Evolutionary conservation across 2,113 vertebrate species (phyloP).

Genomic region (Laticauda colubrina): DNA sequence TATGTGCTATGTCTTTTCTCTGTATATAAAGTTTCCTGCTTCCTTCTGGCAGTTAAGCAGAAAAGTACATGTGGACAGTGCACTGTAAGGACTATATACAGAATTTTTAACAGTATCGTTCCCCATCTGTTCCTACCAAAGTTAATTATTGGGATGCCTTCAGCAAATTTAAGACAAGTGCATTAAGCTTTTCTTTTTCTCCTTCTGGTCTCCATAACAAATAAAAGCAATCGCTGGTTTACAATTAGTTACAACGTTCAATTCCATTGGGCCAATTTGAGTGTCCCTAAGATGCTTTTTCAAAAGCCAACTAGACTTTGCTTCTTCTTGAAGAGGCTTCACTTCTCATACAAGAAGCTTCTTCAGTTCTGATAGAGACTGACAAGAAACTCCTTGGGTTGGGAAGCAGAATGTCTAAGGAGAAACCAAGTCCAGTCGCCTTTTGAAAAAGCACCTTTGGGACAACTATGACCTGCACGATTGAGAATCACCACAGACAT

Average conservation of each 20-base stretch:
- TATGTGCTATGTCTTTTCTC: neutral
- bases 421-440: neutral
- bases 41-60: neutral
- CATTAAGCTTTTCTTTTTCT: neutral
- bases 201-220: conserved; percentile 1
- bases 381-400: neutral
- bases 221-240: conserved; percentile 18
- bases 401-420: neutral
- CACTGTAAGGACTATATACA: neutral
- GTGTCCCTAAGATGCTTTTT: neutral
- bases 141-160: neutral
- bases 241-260: conserved; percentile 37
- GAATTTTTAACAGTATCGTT: neutral
- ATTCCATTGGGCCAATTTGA: conserved; percentile 39
- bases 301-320: neutral
- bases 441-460: neutral
- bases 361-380: neutral
- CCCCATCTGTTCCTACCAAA: neutral
- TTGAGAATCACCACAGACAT: neutral
- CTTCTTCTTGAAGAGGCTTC: neutral
- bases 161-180: conserved; percentile 28
- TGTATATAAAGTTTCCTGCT: neutral
- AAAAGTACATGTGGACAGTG: neutral
- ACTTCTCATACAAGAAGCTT: neutral
- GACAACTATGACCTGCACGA: neutral